Percentiles rank a stretch among this genome's conserved stretches.
Conservation (phyloP, 2,888 invertebrate genomes). For the Incurvaria masculella region DNA sequence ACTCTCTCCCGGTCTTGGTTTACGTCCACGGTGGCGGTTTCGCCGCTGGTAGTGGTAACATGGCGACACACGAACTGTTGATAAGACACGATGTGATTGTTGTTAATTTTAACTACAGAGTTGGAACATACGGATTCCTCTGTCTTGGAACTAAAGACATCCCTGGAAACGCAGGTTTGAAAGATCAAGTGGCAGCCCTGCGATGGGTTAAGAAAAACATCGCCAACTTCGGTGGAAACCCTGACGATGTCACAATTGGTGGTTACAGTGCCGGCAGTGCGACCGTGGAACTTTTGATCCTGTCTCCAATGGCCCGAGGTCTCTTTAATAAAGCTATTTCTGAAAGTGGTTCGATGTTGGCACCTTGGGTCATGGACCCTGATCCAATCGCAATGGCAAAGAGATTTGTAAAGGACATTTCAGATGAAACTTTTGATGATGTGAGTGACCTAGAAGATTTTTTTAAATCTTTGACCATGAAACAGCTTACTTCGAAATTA, state of each 20-base stretch:
- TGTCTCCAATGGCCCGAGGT: background rate
- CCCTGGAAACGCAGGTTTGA: slow-evolving; percentile 5
- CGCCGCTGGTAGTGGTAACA: slow-evolving; percentile 1
- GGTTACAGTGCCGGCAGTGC: slow-evolving; percentile 4
- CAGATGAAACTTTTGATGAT: slow-evolving; percentile 7
- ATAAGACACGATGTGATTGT: background rate
- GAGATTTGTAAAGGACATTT: background rate
- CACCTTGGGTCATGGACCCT: background rate
- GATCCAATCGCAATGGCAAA: background rate
- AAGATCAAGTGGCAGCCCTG: slow-evolving; percentile 6
- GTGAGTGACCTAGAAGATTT: slow-evolving; percentile 13
- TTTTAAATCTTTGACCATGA: slow-evolving; percentile 17
- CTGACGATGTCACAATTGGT: slow-evolving; percentile 1
- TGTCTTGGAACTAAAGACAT: slow-evolving; percentile 1
- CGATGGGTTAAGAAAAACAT: slow-evolving; percentile 8
- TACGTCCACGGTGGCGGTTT: slow-evolving; percentile 6
- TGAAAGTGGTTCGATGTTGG: slow-evolving; percentile 2
- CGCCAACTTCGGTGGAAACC: background rate
- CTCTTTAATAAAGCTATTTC: slow-evolving; percentile 3
- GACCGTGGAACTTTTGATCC: too few relatives aligned
- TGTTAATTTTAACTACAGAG: slow-evolving; percentile 5
- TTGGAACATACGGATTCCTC: slow-evolving; percentile 7
- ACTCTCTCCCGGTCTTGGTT: slow-evolving; percentile 1
- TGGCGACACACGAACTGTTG: background rate
- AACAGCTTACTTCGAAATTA: slow-evolving; percentile 17